Conservation (phyloP, 2,888 invertebrate species). For the Elysia crispata region DNA sequence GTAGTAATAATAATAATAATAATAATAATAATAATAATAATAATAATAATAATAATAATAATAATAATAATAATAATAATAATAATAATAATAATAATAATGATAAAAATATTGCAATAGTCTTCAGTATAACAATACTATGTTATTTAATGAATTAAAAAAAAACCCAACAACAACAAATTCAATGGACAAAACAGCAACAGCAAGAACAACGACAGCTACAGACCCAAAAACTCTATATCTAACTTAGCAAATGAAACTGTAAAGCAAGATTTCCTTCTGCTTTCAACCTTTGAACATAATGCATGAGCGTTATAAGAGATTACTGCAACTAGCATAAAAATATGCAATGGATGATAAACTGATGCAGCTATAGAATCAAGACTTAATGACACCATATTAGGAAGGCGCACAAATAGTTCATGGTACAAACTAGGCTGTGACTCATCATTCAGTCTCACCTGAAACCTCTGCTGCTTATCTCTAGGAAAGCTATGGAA, state of each 20-base stretch:
- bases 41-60: background rate
- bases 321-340: too few species aligned
- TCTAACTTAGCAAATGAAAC: background rate
- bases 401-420: too few species aligned
- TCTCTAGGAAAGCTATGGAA: slow-evolving; percentile 73
- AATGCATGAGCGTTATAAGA: too few species aligned
- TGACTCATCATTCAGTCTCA: slow-evolving; percentile 53
- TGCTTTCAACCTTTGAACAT: too few species aligned
- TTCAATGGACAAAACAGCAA: background rate
- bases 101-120: background rate
- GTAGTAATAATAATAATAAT: too few species aligned
- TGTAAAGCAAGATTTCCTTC: too few species aligned
- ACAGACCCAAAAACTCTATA: too few species aligned
- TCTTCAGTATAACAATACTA: background rate
- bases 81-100: slow-evolving; percentile 32
- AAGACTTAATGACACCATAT: too few species aligned
- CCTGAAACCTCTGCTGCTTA: slow-evolving; percentile 71
- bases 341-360: too few species aligned
- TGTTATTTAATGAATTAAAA: background rate
- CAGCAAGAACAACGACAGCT: background rate
- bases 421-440: too few species aligned
- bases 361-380: too few species aligned
- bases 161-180: background rate
- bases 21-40: too few species aligned
- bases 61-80: background rate